Evolutionary conservation across 2,888 invertebrate genomes (phyloP).

Genomic region (Prosopocoilus inquinatus): DNA sequence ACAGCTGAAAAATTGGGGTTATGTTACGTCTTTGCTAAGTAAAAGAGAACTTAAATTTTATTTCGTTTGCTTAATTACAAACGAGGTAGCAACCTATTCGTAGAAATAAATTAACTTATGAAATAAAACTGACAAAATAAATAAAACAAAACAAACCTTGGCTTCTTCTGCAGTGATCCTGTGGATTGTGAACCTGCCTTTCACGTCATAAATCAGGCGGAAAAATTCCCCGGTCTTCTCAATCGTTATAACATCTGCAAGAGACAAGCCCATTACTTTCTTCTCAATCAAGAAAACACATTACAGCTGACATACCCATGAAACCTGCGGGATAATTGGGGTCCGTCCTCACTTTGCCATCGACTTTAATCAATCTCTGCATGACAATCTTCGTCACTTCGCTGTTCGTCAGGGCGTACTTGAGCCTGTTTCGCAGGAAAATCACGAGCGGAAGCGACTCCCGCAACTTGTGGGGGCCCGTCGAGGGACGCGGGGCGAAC

Average conservation of each 20-base stretch:
- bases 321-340: slow-evolving; percentile 97
- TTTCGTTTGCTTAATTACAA: too few relatives aligned
- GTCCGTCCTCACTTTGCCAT: slow-evolving; percentile 97
- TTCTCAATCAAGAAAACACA: neutral
- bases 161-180: slow-evolving; percentile 97
- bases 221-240: slow-evolving; percentile 98
- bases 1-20: too few relatives aligned
- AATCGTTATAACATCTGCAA: slow-evolving; percentile 95
- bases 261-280: neutral
- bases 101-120: neutral
- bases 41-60: too few relatives aligned
- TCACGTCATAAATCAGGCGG: slow-evolving; percentile 97
- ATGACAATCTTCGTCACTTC: slow-evolving; percentile 98
- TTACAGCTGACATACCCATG: slow-evolving; percentile 72
- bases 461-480: slow-evolving; percentile 96
- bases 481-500: slow-evolving; percentile 95
- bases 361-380: slow-evolving; percentile 97
- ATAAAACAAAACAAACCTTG: slow-evolving; percentile 63
- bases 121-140: slow-evolving; percentile 1
- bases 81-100: neutral
- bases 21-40: too few relatives aligned
- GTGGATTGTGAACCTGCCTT: slow-evolving; percentile 97
- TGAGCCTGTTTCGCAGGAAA: slow-evolving; percentile 94
- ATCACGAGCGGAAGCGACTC: slow-evolving; percentile 96
- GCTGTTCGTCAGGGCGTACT: slow-evolving; percentile 95